Percentiles rank a stretch among this genome's conserved stretches.
These are phyloP conservation scores for Embiotoca jacksoni DNA, from an alignment of 2,113 vertebrate genomes.

Conservation along the genomic window DNA sequence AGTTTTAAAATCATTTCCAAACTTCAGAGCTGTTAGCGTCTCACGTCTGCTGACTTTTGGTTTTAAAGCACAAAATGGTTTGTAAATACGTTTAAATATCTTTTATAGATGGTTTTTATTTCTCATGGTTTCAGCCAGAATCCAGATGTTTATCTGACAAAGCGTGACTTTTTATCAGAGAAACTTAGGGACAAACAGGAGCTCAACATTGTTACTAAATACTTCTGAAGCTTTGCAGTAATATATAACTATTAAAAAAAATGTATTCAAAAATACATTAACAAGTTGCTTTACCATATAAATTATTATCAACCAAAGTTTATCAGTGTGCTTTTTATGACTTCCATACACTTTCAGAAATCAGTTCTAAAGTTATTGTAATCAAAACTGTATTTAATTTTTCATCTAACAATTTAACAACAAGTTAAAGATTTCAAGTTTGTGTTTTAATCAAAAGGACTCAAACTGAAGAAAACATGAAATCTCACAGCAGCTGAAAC, in stretches of 20 bases:
- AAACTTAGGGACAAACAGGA: neutral
- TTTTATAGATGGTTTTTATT: neutral
- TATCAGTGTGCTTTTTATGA: no score
- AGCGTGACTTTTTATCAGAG: neutral
- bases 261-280: neutral
- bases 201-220: neutral
- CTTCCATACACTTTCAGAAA: no score
- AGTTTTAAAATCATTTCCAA: slow-evolving; percentile 11
- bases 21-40: slow-evolving; percentile 10
- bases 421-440: no score
- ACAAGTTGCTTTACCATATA: neutral
- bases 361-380: no score
- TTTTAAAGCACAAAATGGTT: no score
- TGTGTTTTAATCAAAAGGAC: no score
- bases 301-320: no score
- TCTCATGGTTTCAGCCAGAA: neutral
- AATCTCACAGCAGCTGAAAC: no score
- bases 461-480: neutral
- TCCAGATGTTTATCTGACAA: neutral
- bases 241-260: neutral
- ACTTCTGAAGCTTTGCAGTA: slow-evolving; percentile 4
- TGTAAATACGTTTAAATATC: neutral
- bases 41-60: neutral
- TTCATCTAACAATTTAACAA: no score
- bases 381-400: no score